phyloP scores from a whole-genome alignment of 2,888 invertebrate species.

The Eudemis profundana region DNA sequence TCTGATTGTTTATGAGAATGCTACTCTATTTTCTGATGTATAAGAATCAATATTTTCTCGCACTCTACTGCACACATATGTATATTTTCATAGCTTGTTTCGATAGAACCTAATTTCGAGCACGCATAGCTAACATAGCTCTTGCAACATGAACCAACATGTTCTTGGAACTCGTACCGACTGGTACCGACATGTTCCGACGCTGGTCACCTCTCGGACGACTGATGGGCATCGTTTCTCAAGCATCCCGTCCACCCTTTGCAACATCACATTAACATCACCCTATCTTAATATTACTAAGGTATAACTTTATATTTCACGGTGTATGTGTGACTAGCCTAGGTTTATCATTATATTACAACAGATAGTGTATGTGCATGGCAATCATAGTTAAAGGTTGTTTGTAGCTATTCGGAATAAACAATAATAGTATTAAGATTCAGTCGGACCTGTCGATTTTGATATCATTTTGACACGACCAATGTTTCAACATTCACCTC shows the following conservation, averaged over 20 bases:
- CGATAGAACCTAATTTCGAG: constrained; percentile 68
- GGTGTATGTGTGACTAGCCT: constrained; percentile 80
- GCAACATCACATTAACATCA: constrained; percentile 59
- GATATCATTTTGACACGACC: constrained; percentile 66
- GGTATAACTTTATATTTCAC: constrained; percentile 68
- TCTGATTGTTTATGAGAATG: constrained; percentile 77
- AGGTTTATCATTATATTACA: constrained; percentile 68
- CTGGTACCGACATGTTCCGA: constrained; percentile 13
- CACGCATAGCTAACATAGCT: constrained; percentile 69
- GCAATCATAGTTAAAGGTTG: constrained; percentile 81
- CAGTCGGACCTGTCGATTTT: constrained; percentile 61
- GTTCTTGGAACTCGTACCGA: constrained; percentile 2
- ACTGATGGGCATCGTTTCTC: constrained; percentile 62
- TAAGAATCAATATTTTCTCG: constrained; percentile 77
- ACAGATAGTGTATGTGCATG: constrained; percentile 78
- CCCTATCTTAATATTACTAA: constrained; percentile 63
- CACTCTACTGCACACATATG: constrained; percentile 73
- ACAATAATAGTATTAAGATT: constrained; percentile 78
- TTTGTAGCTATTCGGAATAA: constrained; percentile 77
- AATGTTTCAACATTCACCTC: constrained; percentile 52
- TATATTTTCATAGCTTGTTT: constrained; percentile 82
- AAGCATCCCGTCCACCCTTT: constrained; percentile 61
- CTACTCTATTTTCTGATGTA: constrained; percentile 78
- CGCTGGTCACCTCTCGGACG: constrained; percentile 7
- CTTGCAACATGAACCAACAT: constrained; percentile 25